A percentile compares a stretch with the other conserved stretches of the same genome.
These are phyloP conservation scores for Leptosomus discolor DNA, from an alignment of 2,113 vertebrate species.

Conservation along the genomic window DNA sequence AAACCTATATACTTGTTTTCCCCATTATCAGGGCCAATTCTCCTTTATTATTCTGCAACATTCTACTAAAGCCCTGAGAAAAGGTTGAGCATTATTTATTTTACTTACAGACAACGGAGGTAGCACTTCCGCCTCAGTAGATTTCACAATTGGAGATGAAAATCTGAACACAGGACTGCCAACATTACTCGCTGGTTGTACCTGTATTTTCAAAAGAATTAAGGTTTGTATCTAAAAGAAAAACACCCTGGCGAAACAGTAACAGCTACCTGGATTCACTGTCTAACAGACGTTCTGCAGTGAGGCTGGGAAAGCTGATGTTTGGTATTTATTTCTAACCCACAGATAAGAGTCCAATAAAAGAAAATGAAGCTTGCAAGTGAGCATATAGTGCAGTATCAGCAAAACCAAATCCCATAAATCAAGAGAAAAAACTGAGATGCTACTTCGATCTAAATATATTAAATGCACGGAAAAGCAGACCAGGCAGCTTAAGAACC, in stretches of 20 bases:
- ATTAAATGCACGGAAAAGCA: not conserved
- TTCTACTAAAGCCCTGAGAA: not conserved
- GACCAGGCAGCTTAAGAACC: not conserved
- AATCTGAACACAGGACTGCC: slow-evolving; percentile 86
- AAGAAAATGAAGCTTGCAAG: not conserved
- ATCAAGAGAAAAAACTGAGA: not conserved
- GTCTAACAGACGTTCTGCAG: not conserved
- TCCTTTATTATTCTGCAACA: not conserved
- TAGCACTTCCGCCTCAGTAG: slow-evolving; percentile 86
- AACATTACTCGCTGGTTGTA: slow-evolving; percentile 65
- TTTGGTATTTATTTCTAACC: not conserved
- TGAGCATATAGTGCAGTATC: not conserved
- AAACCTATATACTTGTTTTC: not conserved
- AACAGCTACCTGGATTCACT: not conserved
- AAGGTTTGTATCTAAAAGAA: not conserved
- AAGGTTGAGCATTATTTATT: not conserved
- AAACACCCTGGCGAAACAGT: not conserved
- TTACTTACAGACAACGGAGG: slow-evolving; percentile 88
- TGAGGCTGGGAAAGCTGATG: not conserved
- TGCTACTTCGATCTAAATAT: not conserved
- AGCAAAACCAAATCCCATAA: not conserved
- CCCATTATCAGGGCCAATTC: not conserved
- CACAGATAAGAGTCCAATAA: not conserved
- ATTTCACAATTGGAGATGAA: slow-evolving; percentile 95
- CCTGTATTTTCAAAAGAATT: slow-evolving; percentile 64